Conservation (phyloP, 1,140 invertebrate genomes). For the Laupala kohalensis region DNA sequence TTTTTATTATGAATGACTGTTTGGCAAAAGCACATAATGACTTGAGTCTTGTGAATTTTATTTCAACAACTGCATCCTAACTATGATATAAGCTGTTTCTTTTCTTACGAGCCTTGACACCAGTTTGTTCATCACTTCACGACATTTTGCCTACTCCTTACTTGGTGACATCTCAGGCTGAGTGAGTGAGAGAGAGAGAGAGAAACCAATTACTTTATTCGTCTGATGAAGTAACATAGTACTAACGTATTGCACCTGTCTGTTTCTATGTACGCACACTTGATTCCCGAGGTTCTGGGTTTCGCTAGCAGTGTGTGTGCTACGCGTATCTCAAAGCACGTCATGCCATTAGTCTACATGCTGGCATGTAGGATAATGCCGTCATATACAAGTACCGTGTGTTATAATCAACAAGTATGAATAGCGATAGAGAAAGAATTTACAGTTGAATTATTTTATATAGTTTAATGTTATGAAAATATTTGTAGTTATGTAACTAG, state of each 20-base stretch:
- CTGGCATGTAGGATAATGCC: neutral
- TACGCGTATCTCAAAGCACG: neutral
- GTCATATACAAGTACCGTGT: too few relatives aligned
- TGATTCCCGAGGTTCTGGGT: too few relatives aligned
- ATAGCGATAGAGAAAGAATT: too few relatives aligned
- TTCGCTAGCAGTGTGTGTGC: neutral
- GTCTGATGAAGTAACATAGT: neutral
- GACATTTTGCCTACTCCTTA: too few relatives aligned
- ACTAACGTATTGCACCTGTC: neutral
- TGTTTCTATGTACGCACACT: too few relatives aligned
- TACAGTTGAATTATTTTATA: too few relatives aligned
- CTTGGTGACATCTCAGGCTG: too few relatives aligned
- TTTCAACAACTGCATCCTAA: neutral
- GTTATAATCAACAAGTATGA: too few relatives aligned
- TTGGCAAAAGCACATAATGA: neutral
- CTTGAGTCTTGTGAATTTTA: neutral
- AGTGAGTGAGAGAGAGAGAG: too few relatives aligned
- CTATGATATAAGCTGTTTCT: neutral
- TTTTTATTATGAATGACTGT: neutral
- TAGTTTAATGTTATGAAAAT: too few relatives aligned
- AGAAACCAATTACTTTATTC: neutral
- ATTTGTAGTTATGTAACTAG: too few relatives aligned
- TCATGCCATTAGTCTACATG: neutral
- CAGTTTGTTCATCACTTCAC: neutral
- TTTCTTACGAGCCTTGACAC: neutral